Conservation (phyloP, 1,140 invertebrate genomes). For the Carposina sasakii region DNA sequence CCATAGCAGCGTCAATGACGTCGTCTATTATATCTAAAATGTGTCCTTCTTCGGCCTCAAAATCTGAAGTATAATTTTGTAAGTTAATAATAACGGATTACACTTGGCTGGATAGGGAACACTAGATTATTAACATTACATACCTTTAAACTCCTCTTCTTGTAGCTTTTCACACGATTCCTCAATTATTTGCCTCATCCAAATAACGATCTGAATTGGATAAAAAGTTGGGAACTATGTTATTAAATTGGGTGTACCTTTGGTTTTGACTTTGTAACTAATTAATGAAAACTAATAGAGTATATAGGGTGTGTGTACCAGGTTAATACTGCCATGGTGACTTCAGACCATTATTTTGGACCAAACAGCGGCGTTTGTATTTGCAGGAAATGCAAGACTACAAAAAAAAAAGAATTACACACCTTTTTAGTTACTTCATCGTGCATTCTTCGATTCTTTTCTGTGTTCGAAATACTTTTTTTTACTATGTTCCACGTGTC, state of each 20-base stretch:
- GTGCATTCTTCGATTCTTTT: conserved; percentile 22
- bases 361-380: too few species aligned
- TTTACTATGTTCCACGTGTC: too few species aligned
- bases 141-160: conserved; percentile 45
- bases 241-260: too few species aligned
- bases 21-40: conserved; percentile 52
- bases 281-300: too few species aligned
- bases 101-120: background rate
- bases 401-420: too few species aligned
- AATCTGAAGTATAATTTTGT: conserved; percentile 28
- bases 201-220: conserved; percentile 32
- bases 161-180: conserved; percentile 33
- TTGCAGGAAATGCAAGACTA: too few species aligned
- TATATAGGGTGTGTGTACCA: too few species aligned
- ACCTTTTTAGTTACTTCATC: conserved; percentile 38
- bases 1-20: conserved; percentile 42
- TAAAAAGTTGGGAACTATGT: too few species aligned
- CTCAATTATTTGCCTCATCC: conserved; percentile 43
- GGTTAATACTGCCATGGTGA: too few species aligned
- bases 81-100: background rate
- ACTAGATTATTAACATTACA: background rate
- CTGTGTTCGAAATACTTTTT: conserved; percentile 5
- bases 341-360: too few species aligned
- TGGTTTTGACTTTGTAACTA: too few species aligned
- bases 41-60: conserved; percentile 49